phyloP scores from a whole-genome alignment of 1,140 invertebrate species.

The Ooceraea biroi region DNA sequence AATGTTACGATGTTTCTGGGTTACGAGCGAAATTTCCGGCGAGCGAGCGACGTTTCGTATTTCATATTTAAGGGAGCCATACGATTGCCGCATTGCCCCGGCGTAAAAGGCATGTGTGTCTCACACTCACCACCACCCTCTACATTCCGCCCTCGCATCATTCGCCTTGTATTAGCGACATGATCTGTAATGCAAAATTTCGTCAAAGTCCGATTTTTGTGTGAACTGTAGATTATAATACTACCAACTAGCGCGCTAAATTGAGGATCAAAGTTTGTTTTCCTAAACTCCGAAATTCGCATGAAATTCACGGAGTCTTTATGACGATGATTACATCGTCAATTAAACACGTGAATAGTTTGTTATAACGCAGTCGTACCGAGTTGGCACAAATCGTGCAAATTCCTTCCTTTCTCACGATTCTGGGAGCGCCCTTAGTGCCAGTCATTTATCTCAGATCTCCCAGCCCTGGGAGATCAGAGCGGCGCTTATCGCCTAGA shows the following conservation, averaged over 20 bases:
- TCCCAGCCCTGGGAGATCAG: conserved; percentile 39
- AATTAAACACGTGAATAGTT: background rate
- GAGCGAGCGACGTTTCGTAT: conserved; percentile 41
- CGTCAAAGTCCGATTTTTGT: background rate
- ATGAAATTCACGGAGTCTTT: no score
- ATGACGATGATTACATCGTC: background rate
- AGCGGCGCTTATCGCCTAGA: conserved; percentile 50
- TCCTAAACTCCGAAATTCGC: no score
- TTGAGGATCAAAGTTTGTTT: background rate
- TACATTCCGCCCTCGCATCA: background rate
- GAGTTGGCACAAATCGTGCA: background rate
- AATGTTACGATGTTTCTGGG: conserved; percentile 56
- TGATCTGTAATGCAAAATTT: background rate
- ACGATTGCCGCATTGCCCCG: conserved; percentile 1
- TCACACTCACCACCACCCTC: conserved; percentile 22
- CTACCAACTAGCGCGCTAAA: no score
- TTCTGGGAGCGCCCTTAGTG: conserved; percentile 9
- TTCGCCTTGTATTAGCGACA: background rate
- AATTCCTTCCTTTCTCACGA: conserved; percentile 21
- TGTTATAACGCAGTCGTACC: background rate
- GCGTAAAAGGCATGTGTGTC: conserved; percentile 10
- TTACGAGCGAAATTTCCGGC: conserved; percentile 61
- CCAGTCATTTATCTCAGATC: conserved; percentile 42
- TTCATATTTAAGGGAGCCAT: conserved; percentile 25
- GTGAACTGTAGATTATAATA: no score